Conservation (phyloP, 2,113 vertebrate species). For the Lagopus muta region DNA sequence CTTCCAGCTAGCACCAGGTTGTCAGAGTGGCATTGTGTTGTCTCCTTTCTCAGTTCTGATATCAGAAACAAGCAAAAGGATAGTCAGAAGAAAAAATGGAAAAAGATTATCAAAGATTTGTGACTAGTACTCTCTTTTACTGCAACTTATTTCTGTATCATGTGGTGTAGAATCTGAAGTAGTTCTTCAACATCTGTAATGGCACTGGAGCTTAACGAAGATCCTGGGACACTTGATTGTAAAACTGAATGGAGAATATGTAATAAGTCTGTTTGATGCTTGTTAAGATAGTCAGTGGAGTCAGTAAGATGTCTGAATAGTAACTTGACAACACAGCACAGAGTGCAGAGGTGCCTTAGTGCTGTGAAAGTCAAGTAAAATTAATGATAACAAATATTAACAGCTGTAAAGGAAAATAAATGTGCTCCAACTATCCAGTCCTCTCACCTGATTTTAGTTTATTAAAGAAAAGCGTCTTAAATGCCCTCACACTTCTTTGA, state of each 20-base stretch:
- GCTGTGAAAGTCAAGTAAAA: slow-evolving; percentile 5
- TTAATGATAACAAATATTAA: slow-evolving; percentile 41
- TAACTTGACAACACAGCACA: not conserved
- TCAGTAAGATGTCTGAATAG: not conserved
- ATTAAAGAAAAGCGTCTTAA: not conserved
- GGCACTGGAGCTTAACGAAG: not conserved
- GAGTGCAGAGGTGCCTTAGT: not conserved
- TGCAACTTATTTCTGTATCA: not conserved
- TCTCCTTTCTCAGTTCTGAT: not conserved
- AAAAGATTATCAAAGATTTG: not conserved
- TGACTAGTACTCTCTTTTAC: not conserved
- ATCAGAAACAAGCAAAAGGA: not conserved
- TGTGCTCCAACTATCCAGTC: not conserved
- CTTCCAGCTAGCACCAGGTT: not conserved
- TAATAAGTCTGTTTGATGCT: not conserved
- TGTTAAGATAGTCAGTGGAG: slow-evolving; percentile 14
- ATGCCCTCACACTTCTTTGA: not conserved
- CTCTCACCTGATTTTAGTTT: not conserved
- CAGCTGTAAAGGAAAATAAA: slow-evolving; percentile 8
- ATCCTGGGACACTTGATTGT: not conserved
- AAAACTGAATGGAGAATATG: not conserved
- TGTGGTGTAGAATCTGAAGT: not conserved
- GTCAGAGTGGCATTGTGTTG: not conserved
- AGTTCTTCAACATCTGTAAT: not conserved
- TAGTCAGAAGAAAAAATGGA: not conserved